Evolutionary conservation across 2,888 invertebrate genomes (phyloP).

Genomic region (Dendrolimus houi): DNA sequence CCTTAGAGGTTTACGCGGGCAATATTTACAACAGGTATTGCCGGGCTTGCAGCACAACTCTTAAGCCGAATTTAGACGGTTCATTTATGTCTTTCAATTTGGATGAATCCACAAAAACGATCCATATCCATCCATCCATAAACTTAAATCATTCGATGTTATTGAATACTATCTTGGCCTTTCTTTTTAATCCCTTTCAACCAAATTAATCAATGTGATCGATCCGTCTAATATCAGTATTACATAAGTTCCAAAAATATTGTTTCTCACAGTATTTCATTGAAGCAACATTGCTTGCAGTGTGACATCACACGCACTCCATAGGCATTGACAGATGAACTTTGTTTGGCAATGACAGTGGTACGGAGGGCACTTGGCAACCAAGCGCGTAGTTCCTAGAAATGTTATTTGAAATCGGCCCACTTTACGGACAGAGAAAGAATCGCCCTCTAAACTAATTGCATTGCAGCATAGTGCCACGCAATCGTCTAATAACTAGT

Average conservation of each 20-base stretch:
- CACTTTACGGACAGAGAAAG: slow-evolving; percentile 45
- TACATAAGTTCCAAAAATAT: slow-evolving; percentile 3
- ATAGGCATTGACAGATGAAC: slow-evolving; percentile 40
- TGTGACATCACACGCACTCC: slow-evolving; percentile 12
- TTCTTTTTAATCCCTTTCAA: too few relatives aligned
- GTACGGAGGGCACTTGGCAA: slow-evolving; percentile 54
- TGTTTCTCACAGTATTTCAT: not conserved
- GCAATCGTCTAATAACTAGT: not conserved
- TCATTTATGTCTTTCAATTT: too few relatives aligned
- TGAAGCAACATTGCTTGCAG: not conserved
- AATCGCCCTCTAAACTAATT: slow-evolving; percentile 42
- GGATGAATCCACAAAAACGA: too few relatives aligned
- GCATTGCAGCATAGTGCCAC: slow-evolving; percentile 6
- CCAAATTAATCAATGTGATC: too few relatives aligned
- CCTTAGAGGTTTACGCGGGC: too few relatives aligned
- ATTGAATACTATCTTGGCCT: too few relatives aligned
- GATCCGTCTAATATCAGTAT: too few relatives aligned
- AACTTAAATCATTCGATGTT: too few relatives aligned
- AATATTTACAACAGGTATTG: too few relatives aligned
- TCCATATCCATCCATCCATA: too few relatives aligned
- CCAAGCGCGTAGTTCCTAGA: slow-evolving; percentile 48
- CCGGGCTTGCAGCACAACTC: too few relatives aligned
- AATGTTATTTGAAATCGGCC: slow-evolving; percentile 71
- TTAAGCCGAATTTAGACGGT: too few relatives aligned
- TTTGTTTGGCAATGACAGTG: slow-evolving; percentile 67